A percentile compares a stretch with the other conserved stretches of the same genome.
These are phyloP conservation scores for Epirrhoe tristata DNA, from an alignment of 2,888 invertebrate species.

Conservation along the genomic window DNA sequence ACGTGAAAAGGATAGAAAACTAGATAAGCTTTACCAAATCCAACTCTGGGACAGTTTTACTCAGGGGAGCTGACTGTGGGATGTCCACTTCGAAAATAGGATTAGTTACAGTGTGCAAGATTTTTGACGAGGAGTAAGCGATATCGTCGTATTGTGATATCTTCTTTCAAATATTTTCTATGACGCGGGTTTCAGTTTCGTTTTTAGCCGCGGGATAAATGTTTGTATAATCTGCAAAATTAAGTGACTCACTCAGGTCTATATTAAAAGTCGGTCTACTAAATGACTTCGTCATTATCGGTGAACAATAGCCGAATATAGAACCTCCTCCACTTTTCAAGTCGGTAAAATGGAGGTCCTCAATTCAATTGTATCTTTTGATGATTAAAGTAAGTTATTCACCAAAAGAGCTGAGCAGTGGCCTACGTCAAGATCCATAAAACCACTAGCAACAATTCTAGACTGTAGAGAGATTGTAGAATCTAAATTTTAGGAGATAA, in stretches of 20 bases:
- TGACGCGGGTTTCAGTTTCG: too few species aligned
- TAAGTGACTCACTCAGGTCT: too few species aligned
- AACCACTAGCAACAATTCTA: neutral
- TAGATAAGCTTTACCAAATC: constrained; percentile 11
- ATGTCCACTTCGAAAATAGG: constrained; percentile 16
- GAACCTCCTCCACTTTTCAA: too few species aligned
- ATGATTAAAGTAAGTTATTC: too few species aligned
- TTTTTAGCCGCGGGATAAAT: too few species aligned
- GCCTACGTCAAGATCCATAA: neutral
- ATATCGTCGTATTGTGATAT: neutral
- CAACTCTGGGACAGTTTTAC: neutral
- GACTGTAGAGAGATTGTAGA: neutral
- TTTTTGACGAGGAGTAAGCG: constrained; percentile 3
- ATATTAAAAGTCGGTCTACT: too few species aligned
- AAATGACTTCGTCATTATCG: too few species aligned
- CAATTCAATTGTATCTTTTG: too few species aligned
- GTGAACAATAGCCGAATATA: too few species aligned
- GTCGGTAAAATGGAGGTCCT: too few species aligned
- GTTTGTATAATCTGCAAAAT: too few species aligned
- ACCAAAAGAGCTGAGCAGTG: neutral
- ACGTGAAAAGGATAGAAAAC: constrained; percentile 9
- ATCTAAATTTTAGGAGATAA: neutral
- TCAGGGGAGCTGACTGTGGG: constrained; percentile 19
- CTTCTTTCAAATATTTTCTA: too few species aligned
- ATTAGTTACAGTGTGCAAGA: constrained; percentile 18